A percentile compares a stretch with the other conserved stretches of the same genome.
These are phyloP conservation scores for Andrena trimmerana DNA, from an alignment of 2,888 invertebrate species.

Conservation along the genomic window DNA sequence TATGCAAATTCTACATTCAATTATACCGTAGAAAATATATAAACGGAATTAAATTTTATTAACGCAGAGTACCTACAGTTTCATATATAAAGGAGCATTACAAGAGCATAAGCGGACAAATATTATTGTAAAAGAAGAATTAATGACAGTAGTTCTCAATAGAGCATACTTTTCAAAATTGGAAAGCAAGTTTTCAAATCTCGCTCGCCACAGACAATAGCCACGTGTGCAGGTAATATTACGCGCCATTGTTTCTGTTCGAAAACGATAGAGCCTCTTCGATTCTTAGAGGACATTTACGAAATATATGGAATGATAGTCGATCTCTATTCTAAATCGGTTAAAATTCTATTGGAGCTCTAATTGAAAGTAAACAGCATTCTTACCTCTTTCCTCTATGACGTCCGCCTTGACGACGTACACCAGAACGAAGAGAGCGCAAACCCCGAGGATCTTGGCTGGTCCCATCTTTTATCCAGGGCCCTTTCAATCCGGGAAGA, in stretches of 20 bases:
- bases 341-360: background rate
- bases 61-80: no score
- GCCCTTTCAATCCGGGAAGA: slow-evolving; percentile 63
- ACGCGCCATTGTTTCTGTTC: background rate
- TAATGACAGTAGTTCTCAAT: background rate
- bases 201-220: background rate
- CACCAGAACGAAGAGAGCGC: slow-evolving; percentile 60
- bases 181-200: no score
- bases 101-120: background rate
- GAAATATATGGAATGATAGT: background rate
- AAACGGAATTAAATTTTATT: background rate
- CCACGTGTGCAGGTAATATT: background rate
- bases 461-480: slow-evolving; percentile 77
- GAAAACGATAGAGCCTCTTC: background rate
- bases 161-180: background rate
- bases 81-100: background rate
- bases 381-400: slow-evolving; percentile 83
- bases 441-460: slow-evolving; percentile 69
- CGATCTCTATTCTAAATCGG: background rate
- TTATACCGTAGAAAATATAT: background rate
- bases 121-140: background rate
- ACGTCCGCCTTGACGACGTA: slow-evolving; percentile 71
- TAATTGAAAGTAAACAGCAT: slow-evolving; percentile 17
- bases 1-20: background rate
- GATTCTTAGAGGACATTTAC: background rate